Evolutionary conservation across 2,888 invertebrate genomes (phyloP).

Genomic region (Aphodius granarius): DNA sequence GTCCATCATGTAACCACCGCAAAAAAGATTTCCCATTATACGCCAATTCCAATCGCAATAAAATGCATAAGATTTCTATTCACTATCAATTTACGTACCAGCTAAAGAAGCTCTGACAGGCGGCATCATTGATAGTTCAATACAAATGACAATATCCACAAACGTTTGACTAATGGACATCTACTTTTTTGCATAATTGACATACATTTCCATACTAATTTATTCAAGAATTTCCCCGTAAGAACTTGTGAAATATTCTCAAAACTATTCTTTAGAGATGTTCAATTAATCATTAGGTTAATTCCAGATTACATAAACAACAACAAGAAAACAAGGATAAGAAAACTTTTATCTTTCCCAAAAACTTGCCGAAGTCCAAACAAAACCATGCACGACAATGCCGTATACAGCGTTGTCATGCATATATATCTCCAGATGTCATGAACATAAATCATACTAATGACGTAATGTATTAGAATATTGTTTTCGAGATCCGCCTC

Average conservation of each 20-base stretch:
- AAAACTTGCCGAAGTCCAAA: not conserved
- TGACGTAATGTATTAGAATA: conserved; percentile 7
- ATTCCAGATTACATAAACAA: not conserved
- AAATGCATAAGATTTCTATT: not conserved
- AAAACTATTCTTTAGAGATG: not conserved
- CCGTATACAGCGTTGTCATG: too few relatives aligned
- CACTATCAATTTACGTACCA: not conserved
- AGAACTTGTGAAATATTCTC: not conserved
- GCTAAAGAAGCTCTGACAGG: not conserved
- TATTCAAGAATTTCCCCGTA: not conserved
- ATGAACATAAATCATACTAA: not conserved
- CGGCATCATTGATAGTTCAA: not conserved
- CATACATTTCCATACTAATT: not conserved
- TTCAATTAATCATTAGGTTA: not conserved
- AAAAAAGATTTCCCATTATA: not conserved
- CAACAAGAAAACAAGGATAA: not conserved
- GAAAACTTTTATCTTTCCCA: not conserved
- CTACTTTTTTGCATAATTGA: too few relatives aligned
- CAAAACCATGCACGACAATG: not conserved
- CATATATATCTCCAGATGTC: not conserved
- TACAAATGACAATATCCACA: not conserved
- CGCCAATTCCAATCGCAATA: not conserved
- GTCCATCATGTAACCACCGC: not conserved
- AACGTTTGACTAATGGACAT: not conserved
- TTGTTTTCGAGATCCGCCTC: conserved; percentile 12